Evolutionary conservation across 2,113 vertebrate species (phyloP).

Genomic region (Anthoscopus minutus): DNA sequence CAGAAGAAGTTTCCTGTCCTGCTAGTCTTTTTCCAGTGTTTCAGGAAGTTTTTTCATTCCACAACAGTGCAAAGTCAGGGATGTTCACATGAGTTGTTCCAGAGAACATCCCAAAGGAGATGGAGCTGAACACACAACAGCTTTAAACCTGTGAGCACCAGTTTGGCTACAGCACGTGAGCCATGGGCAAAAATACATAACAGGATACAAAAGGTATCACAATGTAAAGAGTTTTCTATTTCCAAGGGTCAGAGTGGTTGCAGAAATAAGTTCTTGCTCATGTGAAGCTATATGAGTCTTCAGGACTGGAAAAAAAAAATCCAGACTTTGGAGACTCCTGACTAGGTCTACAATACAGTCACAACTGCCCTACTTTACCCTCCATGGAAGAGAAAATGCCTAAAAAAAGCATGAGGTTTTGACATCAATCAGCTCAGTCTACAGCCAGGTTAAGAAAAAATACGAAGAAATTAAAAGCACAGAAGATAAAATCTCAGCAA

Average conservation of each 20-base stretch:
- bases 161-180: background rate
- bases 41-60: background rate
- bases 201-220: background rate
- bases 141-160: background rate
- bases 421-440: background rate
- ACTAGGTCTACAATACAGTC: background rate
- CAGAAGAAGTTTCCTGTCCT: background rate
- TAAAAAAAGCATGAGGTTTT: background rate
- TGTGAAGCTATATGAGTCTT: background rate
- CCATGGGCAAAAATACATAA: rapidly evolving
- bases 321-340: background rate
- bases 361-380: background rate
- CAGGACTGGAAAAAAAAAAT: no score
- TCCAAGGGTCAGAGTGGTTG: background rate
- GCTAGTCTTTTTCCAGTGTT: background rate
- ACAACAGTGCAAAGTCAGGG: background rate
- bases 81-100: background rate
- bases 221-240: background rate
- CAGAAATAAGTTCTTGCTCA: background rate
- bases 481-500: background rate
- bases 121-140: background rate
- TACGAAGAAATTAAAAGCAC: background rate
- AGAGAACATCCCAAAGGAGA: background rate
- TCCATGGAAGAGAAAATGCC: background rate
- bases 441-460: background rate